These are phyloP conservation scores for Euphonia xanthogaster DNA, from an alignment of 2,797 vertebrate genomes.

Conservation along the genomic window DNA sequence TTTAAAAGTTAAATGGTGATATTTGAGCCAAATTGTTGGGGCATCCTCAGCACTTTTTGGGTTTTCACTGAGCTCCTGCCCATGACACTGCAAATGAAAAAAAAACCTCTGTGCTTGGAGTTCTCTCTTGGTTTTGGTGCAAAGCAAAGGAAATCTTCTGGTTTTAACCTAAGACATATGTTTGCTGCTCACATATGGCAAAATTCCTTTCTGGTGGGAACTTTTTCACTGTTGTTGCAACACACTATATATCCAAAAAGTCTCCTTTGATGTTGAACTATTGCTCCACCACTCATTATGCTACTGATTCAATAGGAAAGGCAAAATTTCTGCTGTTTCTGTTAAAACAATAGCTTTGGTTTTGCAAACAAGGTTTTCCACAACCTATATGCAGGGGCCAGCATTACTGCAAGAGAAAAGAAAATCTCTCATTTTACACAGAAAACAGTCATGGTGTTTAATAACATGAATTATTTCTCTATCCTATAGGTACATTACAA, in stretches of 20 bases:
- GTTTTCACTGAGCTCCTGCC: not conserved
- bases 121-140: conserved; percentile 4
- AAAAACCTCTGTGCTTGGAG: not conserved
- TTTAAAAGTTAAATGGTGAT: not conserved
- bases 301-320: conserved; percentile 77
- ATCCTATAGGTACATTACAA: not conserved
- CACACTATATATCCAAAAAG: conserved; percentile 79
- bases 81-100: not conserved
- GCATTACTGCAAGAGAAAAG: not conserved
- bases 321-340: conserved; percentile 34
- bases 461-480: not conserved
- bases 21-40: not conserved
- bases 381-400: conserved; percentile 15
- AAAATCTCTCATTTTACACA: not conserved
- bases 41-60: not conserved
- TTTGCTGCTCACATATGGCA: conserved; percentile 53
- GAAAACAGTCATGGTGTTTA: not conserved
- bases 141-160: conserved; percentile 60
- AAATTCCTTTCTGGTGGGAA: conserved; percentile 71
- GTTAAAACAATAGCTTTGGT: conserved; percentile 46
- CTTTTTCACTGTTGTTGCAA: conserved; percentile 79
- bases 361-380: conserved; percentile 46
- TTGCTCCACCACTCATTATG: conserved; percentile 68
- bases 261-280: conserved; percentile 78
- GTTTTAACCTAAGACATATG: conserved; percentile 65